Conservation (phyloP, 2,888 invertebrate genomes). For the Myathropa florea region DNA sequence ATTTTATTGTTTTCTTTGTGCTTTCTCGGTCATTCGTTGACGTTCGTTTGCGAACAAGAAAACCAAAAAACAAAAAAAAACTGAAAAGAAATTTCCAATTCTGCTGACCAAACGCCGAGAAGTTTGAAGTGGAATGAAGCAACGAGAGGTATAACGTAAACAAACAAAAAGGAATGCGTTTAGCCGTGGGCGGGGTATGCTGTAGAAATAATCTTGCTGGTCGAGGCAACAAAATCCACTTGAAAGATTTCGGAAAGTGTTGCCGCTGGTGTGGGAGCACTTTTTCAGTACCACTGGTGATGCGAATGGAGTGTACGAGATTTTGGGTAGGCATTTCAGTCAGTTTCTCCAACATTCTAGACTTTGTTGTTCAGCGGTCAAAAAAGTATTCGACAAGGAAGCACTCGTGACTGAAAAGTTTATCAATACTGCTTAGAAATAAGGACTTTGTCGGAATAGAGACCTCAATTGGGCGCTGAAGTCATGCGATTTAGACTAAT, state of each 20-base stretch:
- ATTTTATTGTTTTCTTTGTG: conserved; percentile 6
- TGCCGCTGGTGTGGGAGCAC: not conserved
- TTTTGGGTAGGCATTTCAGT: too few species aligned
- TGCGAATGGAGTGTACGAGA: too few species aligned
- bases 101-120: not conserved
- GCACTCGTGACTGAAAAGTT: too few species aligned
- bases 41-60: not conserved
- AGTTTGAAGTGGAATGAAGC: conserved; percentile 18
- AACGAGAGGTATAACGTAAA: conserved; percentile 19
- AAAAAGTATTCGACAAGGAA: too few species aligned
- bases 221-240: not conserved
- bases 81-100: conserved; percentile 23
- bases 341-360: too few species aligned
- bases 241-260: not conserved
- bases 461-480: too few species aligned
- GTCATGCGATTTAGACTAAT: too few species aligned
- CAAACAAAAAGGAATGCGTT: conserved; percentile 9
- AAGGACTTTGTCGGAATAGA: too few species aligned
- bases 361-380: too few species aligned
- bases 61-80: not conserved
- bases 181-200: not conserved
- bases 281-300: not conserved
- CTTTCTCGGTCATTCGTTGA: conserved; percentile 1
- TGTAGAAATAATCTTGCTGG: not conserved
- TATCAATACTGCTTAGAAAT: too few species aligned